Base-by-base conservation (phyloP, 1,140 invertebrate genomes). In the Drosophila repletoides region DNA sequence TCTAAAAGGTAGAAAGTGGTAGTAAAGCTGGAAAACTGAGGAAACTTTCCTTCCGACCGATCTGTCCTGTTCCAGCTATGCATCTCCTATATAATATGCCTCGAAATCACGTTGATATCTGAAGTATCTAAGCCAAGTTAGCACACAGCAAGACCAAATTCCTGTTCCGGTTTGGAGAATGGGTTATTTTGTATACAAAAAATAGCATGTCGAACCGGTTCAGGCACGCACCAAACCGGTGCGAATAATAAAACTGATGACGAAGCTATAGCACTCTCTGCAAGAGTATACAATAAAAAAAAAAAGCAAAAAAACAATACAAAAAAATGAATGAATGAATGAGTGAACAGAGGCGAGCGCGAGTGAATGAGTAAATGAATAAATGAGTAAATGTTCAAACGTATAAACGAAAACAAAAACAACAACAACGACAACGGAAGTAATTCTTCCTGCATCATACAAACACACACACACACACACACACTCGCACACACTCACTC, bases 381-480 rank as follows among this genome's bases (percentile, higher is more conserved):
- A 71, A 79, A 72, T 75, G 75, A 80, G 67, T 86, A 79, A 84
- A 79, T 86, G 79, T 69, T 65, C 63, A 70, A 55, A 64, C 76
- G 65, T 74, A 74, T 64, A 75, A 84, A 80, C 69, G 81, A 64
- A 80, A 80, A 80, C 59, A 80, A 55, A 66, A 80, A 72, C 69
- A 75, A 28, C 67, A 72, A 60, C 71, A 65, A 65, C 73, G 75
- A 75, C 79, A 86, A 75, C 80, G 80, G 80, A 86, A 86, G 72
- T 83, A 86, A 86, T 86, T 86, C 80, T 86, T 86, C 81, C 80
- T 86, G 81, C 68, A 72, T 51, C 28, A 33, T 31, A 41, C 48
- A 33, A 51, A 49, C 38, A 33, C 22, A 26, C 28, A 53, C 24
- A 60, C 21, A 64, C 40, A 63, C 24, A 45, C 40, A 73, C 36